phyloP scores from a whole-genome alignment of 2,888 invertebrate species.

The Rotaria sp. region DNA sequence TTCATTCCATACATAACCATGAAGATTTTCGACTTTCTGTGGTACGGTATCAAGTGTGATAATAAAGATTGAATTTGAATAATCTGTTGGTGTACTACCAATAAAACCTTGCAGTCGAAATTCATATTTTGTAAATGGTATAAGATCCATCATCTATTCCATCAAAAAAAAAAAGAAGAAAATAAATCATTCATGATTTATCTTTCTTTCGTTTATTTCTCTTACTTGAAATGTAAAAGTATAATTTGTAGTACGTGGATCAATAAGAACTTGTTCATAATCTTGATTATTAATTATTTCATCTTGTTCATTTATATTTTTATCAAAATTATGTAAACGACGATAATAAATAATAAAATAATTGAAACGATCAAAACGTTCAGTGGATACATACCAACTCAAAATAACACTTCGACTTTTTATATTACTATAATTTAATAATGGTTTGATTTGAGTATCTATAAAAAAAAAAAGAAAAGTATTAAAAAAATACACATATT shows the following conservation, averaged over 20 bases:
- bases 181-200: not conserved
- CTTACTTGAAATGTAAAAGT: not conserved
- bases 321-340: not conserved
- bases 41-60: not conserved
- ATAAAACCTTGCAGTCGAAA: not conserved
- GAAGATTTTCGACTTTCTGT: not conserved
- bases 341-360: conserved; percentile 18
- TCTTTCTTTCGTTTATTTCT: not conserved
- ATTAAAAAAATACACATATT: too few relatives aligned
- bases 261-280: not conserved
- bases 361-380: not conserved
- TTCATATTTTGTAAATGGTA: conserved; percentile 16
- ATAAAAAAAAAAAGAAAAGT: not conserved
- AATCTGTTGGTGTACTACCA: not conserved
- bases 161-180: not conserved
- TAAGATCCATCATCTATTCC: not conserved
- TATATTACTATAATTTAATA: not conserved
- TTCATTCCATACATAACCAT: not conserved
- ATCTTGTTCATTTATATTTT: not conserved
- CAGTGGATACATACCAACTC: not conserved
- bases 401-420: not conserved
- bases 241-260: not conserved
- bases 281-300: not conserved
- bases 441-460: not conserved
- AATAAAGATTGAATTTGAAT: not conserved